Evolutionary conservation across 2,113 vertebrate genomes (phyloP).

Genomic region (Dermatemys mawii): DNA sequence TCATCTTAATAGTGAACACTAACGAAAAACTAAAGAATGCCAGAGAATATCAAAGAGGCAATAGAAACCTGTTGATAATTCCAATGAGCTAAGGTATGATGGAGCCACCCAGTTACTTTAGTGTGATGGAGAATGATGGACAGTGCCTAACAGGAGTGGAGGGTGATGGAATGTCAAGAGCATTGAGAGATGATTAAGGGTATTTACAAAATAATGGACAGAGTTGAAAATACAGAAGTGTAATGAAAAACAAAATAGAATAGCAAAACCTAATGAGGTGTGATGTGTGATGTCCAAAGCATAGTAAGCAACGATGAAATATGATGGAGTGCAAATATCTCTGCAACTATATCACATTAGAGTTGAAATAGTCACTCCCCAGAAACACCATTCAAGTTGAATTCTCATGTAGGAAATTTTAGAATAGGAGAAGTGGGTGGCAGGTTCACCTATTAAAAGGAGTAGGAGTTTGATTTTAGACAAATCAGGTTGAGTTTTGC

Average conservation of each 20-base stretch:
- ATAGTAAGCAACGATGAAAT: background rate
- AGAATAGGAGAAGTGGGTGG: fast-evolving
- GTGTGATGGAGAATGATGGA: fast-evolving
- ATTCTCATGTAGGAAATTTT: background rate
- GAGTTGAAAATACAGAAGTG: background rate
- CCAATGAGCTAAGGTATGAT: background rate
- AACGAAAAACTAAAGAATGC: background rate
- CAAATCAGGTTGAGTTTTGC: background rate
- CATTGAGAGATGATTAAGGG: background rate
- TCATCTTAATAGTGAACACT: background rate
- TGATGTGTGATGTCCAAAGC: background rate
- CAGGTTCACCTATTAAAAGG: background rate
- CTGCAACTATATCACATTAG: background rate
- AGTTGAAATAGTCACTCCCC: background rate
- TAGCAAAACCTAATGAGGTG: background rate
- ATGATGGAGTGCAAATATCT: background rate
- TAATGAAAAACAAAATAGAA: constrained; percentile 9
- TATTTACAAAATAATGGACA: background rate
- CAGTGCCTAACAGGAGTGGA: background rate
- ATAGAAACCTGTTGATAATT: background rate
- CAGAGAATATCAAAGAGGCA: background rate
- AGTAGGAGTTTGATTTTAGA: background rate
- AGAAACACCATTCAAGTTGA: background rate
- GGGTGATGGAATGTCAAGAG: background rate
- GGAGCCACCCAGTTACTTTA: background rate